These are phyloP conservation scores for Ceratoteleas bidentatus DNA, from an alignment of 1,140 invertebrate species.

Conservation along the genomic window DNA sequence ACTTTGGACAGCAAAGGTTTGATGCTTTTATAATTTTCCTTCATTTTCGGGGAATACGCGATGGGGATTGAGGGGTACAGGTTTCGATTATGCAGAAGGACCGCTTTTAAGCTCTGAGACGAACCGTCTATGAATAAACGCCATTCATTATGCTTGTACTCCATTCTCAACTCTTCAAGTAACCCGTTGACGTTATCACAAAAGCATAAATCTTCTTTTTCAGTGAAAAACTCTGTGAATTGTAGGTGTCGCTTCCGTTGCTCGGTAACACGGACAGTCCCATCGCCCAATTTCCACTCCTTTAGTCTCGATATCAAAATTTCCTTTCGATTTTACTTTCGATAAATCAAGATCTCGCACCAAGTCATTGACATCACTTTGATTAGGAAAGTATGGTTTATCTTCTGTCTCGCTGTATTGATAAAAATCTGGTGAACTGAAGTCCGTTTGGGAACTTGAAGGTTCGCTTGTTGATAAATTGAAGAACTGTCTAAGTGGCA, in stretches of 20 bases:
- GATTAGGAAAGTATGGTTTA: conserved; percentile 33
- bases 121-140: conserved; percentile 72
- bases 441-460: conserved; percentile 7
- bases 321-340: conserved; percentile 21
- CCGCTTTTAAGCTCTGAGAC: conserved; percentile 70
- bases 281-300: conserved; percentile 33
- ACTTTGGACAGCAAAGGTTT: conserved; percentile 66
- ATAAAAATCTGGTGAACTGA: conserved; percentile 19
- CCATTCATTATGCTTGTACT: conserved; percentile 43
- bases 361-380: conserved; percentile 46
- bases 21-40: conserved; percentile 64
- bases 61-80: conserved; percentile 68
- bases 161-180: conserved; percentile 16
- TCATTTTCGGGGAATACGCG: conserved; percentile 48
- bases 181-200: conserved; percentile 28
- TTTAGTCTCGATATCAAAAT: conserved; percentile 41
- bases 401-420: conserved; percentile 4
- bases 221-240: conserved; percentile 14
- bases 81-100: conserved; percentile 74
- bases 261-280: conserved; percentile 13
- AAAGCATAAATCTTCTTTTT: conserved; percentile 21
- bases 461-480: conserved; percentile 12
- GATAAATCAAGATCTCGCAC: conserved; percentile 27
- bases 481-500: conserved; percentile 9
- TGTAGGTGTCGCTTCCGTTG: conserved; percentile 15